phyloP scores from a whole-genome alignment of 2,797 vertebrate species.

The Glossophaga mutica region DNA sequence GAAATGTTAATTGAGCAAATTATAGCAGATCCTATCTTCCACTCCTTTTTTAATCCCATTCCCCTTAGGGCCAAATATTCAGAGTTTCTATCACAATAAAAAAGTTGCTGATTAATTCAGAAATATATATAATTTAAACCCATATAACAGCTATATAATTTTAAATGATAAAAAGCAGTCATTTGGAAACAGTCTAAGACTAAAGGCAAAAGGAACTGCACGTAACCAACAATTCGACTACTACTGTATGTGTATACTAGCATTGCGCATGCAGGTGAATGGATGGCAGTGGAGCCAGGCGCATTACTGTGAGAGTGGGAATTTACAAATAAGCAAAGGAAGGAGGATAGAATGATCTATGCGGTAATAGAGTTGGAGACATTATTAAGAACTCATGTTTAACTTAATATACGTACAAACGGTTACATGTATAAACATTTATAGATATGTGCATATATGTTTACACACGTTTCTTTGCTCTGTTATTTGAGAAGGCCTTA shows the following conservation, averaged over 20 bases:
- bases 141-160: background rate
- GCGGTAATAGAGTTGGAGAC: background rate
- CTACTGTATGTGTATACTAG: background rate
- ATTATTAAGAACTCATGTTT: background rate
- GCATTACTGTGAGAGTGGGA: background rate
- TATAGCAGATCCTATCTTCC: background rate
- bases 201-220: background rate
- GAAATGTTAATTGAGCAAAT: constrained; percentile 19
- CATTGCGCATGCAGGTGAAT: background rate
- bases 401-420: background rate
- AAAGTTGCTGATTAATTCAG: background rate
- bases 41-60: background rate
- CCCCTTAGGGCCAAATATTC: background rate
- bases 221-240: background rate
- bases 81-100: background rate
- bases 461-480: background rate
- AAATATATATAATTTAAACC: background rate
- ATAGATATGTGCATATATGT: background rate
- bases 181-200: constrained; percentile 28
- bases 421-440: background rate
- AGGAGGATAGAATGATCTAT: background rate
- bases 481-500: background rate
- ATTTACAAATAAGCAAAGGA: background rate
- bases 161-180: background rate
- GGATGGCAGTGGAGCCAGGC: background rate